Evolutionary conservation across 2,113 vertebrate species (phyloP).

Genomic region (Pleuronectes platessa): DNA sequence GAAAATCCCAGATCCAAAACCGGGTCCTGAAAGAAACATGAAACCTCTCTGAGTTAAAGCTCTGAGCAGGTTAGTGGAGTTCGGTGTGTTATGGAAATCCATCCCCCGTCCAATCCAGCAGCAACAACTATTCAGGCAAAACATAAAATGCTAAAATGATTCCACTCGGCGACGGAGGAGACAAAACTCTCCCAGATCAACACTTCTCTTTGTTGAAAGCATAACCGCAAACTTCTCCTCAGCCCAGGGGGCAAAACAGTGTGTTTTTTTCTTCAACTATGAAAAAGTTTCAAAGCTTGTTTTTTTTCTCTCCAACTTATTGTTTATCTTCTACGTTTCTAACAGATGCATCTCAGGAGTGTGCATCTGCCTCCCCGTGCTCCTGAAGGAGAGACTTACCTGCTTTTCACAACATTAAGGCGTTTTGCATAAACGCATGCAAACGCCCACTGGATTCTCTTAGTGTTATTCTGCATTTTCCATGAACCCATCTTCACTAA

Average conservation of each 20-base stretch:
- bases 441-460: neutral
- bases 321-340: conserved; percentile 34
- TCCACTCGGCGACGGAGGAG: conserved; percentile 31
- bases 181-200: conserved; percentile 54
- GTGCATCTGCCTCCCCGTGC: neutral
- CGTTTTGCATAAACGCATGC: neutral
- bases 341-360: conserved; percentile 45
- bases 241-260: conserved; percentile 24
- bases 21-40: conserved; percentile 19
- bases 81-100: conserved; percentile 43
- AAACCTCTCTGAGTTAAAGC: conserved; percentile 2
- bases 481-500: too few species aligned
- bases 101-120: conserved; percentile 26
- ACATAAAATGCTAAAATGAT: conserved; percentile 52
- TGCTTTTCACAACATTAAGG: neutral
- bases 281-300: conserved; percentile 39
- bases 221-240: conserved; percentile 55
- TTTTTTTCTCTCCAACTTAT: neutral
- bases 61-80: conserved; percentile 43
- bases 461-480: too few species aligned
- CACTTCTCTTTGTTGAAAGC: conserved; percentile 49
- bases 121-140: conserved; percentile 28
- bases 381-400: neutral
- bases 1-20: conserved; percentile 49
- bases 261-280: conserved; percentile 29